phyloP scores from a whole-genome alignment of 2,113 vertebrate genomes.

The Bagarius yarrelli region DNA sequence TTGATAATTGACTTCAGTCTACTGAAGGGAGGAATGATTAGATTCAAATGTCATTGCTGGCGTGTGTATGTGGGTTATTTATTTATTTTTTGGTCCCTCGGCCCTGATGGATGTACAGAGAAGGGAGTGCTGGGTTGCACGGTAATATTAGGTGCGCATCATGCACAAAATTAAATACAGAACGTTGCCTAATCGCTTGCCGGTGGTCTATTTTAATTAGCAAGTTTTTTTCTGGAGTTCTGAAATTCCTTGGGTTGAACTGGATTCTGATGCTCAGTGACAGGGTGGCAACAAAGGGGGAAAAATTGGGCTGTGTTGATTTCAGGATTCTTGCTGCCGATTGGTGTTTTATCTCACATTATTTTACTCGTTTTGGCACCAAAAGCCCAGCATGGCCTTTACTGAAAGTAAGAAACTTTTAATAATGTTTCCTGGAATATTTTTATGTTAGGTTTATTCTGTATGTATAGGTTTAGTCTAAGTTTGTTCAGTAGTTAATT shows the following conservation, averaged over 20 bases:
- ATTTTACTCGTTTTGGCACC: conserved; percentile 11
- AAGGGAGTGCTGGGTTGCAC: neutral
- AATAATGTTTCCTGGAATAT: neutral
- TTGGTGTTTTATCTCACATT: conserved; percentile 3
- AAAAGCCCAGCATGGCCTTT: neutral
- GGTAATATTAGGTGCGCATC: conserved; percentile 38
- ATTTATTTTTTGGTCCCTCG: conserved; percentile 24
- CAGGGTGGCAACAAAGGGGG: neutral
- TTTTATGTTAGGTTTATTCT: too few species aligned
- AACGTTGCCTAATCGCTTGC: conserved; percentile 32
- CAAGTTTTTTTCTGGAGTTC: conserved; percentile 22
- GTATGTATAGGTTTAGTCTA: too few species aligned
- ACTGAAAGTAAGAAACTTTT: neutral
- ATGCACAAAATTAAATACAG: conserved; percentile 49
- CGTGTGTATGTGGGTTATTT: conserved; percentile 32
- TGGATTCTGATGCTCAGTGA: conserved; percentile 9
- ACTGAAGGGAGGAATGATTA: conserved; percentile 67
- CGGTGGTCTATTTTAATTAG: conserved; percentile 40
- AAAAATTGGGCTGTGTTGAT: neutral
- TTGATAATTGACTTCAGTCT: conserved; percentile 74
- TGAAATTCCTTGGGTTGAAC: conserved; percentile 20
- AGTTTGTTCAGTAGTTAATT: too few species aligned
- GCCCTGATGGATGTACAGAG: conserved; percentile 6
- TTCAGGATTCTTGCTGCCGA: conserved; percentile 30
- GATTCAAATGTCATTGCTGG: conserved; percentile 64